phyloP scores from a whole-genome alignment of 2,113 vertebrate species.

The Cephalopterus ornatus region DNA sequence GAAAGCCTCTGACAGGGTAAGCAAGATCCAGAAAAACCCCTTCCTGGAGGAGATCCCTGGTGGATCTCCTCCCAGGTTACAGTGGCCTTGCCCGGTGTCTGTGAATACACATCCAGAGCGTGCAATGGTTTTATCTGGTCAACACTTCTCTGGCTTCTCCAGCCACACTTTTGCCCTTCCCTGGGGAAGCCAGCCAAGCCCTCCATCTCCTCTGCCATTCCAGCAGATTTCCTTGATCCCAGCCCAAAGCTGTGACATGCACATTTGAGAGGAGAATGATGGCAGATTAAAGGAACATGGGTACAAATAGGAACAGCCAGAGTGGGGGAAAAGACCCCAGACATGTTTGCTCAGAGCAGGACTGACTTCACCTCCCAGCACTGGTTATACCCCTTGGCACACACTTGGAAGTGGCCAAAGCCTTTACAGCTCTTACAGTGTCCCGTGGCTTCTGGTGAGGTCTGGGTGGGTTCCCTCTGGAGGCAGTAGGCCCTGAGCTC shows the following conservation, averaged over 20 bases:
- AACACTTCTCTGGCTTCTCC: background rate
- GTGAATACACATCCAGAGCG: background rate
- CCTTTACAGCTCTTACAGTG: conserved; percentile 11
- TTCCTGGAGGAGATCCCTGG: background rate
- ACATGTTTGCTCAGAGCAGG: background rate
- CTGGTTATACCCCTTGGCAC: background rate
- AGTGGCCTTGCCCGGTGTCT: background rate
- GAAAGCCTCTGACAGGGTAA: background rate
- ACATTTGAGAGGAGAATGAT: rapidly evolving
- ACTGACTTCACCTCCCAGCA: background rate
- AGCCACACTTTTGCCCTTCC: background rate
- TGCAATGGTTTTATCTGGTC: rapidly evolving
- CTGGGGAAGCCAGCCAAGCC: background rate
- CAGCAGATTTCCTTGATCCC: background rate
- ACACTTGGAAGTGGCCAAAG: background rate
- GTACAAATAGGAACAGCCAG: rapidly evolving
- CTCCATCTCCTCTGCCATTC: background rate
- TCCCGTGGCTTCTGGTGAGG: background rate
- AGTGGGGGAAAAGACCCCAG: background rate
- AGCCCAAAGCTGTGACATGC: background rate
- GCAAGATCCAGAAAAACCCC: background rate
- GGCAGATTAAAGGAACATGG: background rate
- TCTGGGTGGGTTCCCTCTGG: background rate
- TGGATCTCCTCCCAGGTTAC: background rate
- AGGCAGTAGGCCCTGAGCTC: background rate